Conservation (phyloP, 2,888 invertebrate species). For the Cantharis rufa region DNA sequence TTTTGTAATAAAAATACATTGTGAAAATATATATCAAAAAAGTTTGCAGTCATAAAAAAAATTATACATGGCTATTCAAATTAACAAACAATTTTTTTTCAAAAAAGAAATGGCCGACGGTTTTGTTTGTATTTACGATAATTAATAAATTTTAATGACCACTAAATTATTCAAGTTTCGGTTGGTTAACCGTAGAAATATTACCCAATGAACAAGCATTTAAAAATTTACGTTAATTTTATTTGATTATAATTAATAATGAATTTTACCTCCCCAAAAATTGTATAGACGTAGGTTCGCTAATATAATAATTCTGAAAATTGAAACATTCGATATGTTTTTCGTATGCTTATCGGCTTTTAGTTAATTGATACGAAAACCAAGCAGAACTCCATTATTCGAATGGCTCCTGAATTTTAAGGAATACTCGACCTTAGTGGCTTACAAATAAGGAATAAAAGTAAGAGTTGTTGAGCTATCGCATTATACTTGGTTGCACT, state of each 20-base stretch:
- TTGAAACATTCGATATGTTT: constrained; percentile 20
- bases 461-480: constrained; percentile 32
- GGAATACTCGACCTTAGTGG: constrained; percentile 20
- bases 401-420: constrained; percentile 20
- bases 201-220: neutral
- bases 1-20: neutral
- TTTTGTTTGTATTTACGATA: neutral
- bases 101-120: neutral
- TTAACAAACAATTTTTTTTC: neutral
- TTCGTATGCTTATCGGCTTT: constrained; percentile 29
- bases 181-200: neutral
- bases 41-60: neutral
- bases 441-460: constrained; percentile 23
- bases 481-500: constrained; percentile 46
- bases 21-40: neutral
- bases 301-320: neutral
- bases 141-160: neutral
- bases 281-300: no score
- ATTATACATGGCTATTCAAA: neutral
- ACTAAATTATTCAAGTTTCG: neutral
- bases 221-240: neutral
- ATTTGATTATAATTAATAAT: neutral
- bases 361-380: constrained; percentile 35
- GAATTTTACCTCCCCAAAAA: neutral
- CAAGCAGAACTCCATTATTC: constrained; percentile 31